Evolutionary conservation across 1,140 invertebrate species (phyloP).

Genomic region (Chlorops oryzae): DNA sequence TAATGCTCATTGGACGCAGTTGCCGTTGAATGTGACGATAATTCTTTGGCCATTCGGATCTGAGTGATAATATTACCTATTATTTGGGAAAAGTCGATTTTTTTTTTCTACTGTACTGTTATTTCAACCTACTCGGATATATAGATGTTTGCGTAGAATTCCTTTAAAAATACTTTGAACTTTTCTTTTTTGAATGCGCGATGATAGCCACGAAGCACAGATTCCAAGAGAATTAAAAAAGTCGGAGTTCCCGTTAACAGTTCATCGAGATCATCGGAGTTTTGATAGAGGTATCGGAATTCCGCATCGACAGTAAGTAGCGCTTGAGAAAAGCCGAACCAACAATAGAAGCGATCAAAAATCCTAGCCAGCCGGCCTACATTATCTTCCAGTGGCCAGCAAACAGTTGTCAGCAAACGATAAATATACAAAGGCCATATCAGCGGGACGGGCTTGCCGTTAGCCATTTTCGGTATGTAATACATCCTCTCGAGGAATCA

Average conservation of each 20-base stretch:
- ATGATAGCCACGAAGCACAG: constrained; percentile 24
- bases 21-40: constrained; percentile 15
- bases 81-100: too few relatives aligned
- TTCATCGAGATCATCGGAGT: constrained; percentile 23
- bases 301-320: constrained; percentile 34
- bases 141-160: constrained; percentile 31
- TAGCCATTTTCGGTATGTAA: constrained; percentile 22
- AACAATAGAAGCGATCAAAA: constrained; percentile 15
- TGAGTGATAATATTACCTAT: too few relatives aligned
- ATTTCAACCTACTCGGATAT: constrained; percentile 23
- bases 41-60: constrained; percentile 15
- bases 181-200: constrained; percentile 10
- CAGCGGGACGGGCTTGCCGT: constrained; percentile 27
- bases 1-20: constrained; percentile 21
- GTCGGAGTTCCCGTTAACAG: constrained; percentile 35
- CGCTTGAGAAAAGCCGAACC: constrained; percentile 18
- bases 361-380: constrained; percentile 3
- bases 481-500: constrained; percentile 10
- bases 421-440: constrained; percentile 25
- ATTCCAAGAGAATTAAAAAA: constrained; percentile 32
- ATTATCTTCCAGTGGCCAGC: constrained; percentile 33
- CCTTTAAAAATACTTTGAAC: constrained; percentile 23
- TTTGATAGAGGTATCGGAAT: constrained; percentile 25
- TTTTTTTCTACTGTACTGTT: too few relatives aligned
- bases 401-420: constrained; percentile 24